Evolutionary conservation across 2,888 invertebrate genomes (phyloP).

Genomic region (Antheraea assamensis): DNA sequence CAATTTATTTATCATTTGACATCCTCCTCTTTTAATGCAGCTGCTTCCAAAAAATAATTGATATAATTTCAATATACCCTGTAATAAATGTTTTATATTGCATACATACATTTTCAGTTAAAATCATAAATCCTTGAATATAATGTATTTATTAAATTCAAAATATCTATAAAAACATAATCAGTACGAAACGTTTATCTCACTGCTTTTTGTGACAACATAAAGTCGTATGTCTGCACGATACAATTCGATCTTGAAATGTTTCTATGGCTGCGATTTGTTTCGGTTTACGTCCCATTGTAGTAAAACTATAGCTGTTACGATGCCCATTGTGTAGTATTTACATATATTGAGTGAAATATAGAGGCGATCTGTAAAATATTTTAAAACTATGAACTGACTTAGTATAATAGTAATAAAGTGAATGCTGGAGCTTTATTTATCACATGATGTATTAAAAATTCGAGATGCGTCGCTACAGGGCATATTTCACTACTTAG

Average conservation of each 20-base stretch:
- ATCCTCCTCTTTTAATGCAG: background rate
- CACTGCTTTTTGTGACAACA: background rate
- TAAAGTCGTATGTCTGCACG: conserved; percentile 20
- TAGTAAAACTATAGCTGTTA: conserved; percentile 23
- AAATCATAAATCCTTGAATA: too few species aligned
- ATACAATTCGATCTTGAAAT: conserved; percentile 21
- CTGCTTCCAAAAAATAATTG: background rate
- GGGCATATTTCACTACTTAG: background rate
- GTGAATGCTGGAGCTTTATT: background rate
- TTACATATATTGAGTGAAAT: background rate
- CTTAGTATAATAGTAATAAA: background rate
- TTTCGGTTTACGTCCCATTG: conserved; percentile 35
- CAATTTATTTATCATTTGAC: background rate
- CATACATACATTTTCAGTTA: too few species aligned
- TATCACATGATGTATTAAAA: background rate
- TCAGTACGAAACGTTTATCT: background rate
- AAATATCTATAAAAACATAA: background rate
- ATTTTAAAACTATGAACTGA: background rate
- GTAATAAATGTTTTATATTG: too few species aligned
- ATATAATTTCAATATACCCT: background rate
- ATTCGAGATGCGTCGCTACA: background rate
- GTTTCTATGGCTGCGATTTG: conserved; percentile 32
- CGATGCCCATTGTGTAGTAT: conserved; percentile 19
- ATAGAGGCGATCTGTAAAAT: background rate
- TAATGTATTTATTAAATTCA: too few species aligned